Evolutionary conservation across 2,797 vertebrate genomes (phyloP), one percentile per base, ranked within the genome.

Genomic region (Sebastes trivittatus): DNA sequence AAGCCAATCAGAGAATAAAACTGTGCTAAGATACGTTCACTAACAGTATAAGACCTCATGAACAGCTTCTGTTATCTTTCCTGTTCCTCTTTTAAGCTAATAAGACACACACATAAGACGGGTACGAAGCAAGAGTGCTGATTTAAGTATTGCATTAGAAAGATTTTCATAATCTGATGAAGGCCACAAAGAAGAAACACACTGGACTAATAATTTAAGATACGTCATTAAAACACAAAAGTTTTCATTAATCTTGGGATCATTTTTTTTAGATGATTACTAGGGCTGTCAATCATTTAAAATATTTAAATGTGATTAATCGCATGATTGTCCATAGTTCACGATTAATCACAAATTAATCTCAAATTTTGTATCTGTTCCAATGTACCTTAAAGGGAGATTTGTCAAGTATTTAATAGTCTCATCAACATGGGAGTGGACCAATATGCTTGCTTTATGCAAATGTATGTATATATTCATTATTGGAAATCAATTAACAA

Each of bases 1-100:
- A 86, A 95, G 93, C 34, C 2, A 25, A 20, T 22, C 25, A 25
- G 5, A 46, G 32, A 25, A 63, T 6, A 8, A 6, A 49, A 58
- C 13, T 2, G n/a, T 38, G 64, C 16, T 29, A 14, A 65, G 7
- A 79, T 20, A 22, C 30, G 14, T 25, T 69, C 23, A 71, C 13
- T 14, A 8, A 60, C 4, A 38, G 30, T 14, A 18, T 1, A 58
- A 2, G 34, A 32, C 23, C 3, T 58, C 11, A 22, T 34, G 2
- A 46, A 22, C 22, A 30, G 27, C 54, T 16, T 46, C 46, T 18
- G 16, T 38, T 55, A 11, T 27, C 38, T 52, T 1, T 64, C 10
- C n/a, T 30, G 22, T 38, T 62, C 11, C 22, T 66, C 16, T 59
- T n/a, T 34, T 3, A 29, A 36, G 8, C 11, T 34, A 8, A 46